Conservation (phyloP, 1,140 invertebrate species). For the Prorops nasuta region DNA sequence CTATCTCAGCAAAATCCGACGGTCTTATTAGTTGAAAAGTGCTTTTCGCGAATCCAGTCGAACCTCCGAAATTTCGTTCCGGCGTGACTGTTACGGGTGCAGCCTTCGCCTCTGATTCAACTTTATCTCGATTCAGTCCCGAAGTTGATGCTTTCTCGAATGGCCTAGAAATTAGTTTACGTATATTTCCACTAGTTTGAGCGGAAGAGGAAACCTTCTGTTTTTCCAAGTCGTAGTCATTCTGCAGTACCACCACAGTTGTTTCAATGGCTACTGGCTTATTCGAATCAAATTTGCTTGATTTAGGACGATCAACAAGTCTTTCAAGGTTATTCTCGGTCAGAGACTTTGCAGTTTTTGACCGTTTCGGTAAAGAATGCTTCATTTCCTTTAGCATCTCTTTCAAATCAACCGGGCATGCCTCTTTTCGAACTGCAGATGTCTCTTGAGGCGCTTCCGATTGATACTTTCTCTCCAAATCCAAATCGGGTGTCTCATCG, state of each 20-base stretch:
- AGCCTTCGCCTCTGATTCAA: slow-evolving; percentile 32
- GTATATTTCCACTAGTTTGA: slow-evolving; percentile 56
- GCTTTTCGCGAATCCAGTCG: slow-evolving; percentile 29
- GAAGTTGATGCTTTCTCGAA: slow-evolving; percentile 19
- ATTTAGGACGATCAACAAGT: background rate
- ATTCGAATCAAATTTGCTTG: slow-evolving; percentile 5
- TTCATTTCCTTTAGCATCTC: slow-evolving; percentile 69
- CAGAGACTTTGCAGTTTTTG: slow-evolving; percentile 28
- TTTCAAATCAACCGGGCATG: no score
- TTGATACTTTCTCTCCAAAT: no score
- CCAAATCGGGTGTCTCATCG: slow-evolving; percentile 9
- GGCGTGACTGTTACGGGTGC: slow-evolving; percentile 31
- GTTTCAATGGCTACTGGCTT: slow-evolving; percentile 3
- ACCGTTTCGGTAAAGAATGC: slow-evolving; percentile 62
- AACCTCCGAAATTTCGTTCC: slow-evolving; percentile 23
- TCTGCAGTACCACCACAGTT: slow-evolving; percentile 6
- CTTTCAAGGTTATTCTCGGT: slow-evolving; percentile 5
- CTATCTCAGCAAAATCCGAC: slow-evolving; percentile 55
- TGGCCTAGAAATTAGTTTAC: slow-evolving; percentile 35
- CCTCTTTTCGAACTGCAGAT: no score
- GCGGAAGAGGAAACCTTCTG: slow-evolving; percentile 57
- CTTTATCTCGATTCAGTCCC: background rate
- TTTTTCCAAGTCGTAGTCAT: slow-evolving; percentile 28
- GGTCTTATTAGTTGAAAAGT: slow-evolving; percentile 56
- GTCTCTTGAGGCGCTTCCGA: no score